Evolutionary conservation across 2,888 invertebrate genomes (phyloP).

Genomic region (Tanaodytes sp.): DNA sequence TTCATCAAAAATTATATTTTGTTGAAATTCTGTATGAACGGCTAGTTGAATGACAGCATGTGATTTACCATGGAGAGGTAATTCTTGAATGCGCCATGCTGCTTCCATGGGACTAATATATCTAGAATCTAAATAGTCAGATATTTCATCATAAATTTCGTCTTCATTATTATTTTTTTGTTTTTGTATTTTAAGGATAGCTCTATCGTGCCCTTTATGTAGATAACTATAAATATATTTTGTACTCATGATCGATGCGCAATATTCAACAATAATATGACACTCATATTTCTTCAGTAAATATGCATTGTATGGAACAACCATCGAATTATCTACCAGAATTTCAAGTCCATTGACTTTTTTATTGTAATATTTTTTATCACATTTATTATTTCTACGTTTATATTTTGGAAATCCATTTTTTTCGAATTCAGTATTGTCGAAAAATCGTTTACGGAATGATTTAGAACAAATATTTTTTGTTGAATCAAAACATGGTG

Average conservation of each 20-base stretch:
- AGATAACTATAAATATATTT: too few relatives aligned
- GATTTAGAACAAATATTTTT: too few relatives aligned
- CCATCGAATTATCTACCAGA: neutral
- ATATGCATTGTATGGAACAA: too few relatives aligned
- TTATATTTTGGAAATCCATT: too few relatives aligned
- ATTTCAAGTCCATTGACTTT: neutral
- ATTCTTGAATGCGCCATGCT: constrained; percentile 52
- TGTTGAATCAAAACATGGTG: too few relatives aligned
- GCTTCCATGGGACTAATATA: constrained; percentile 27
- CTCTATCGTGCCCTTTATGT: too few relatives aligned
- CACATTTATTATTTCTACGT: neutral
- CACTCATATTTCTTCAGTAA: constrained; percentile 33
- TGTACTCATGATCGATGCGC: neutral
- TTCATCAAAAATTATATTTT: constrained; percentile 21
- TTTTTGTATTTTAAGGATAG: too few relatives aligned
- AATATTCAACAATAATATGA: constrained; percentile 5
- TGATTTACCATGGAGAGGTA: constrained; percentile 42
- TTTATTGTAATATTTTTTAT: neutral
- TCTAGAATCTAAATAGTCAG: constrained; percentile 30
- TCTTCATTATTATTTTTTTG: neutral
- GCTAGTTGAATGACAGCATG: constrained; percentile 42
- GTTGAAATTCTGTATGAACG: constrained; percentile 48
- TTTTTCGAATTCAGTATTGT: too few relatives aligned
- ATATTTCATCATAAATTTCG: constrained; percentile 19
- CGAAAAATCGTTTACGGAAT: too few relatives aligned